Evolutionary conservation across 2,113 vertebrate genomes (phyloP).

Genomic region (Panurus biarmicus): DNA sequence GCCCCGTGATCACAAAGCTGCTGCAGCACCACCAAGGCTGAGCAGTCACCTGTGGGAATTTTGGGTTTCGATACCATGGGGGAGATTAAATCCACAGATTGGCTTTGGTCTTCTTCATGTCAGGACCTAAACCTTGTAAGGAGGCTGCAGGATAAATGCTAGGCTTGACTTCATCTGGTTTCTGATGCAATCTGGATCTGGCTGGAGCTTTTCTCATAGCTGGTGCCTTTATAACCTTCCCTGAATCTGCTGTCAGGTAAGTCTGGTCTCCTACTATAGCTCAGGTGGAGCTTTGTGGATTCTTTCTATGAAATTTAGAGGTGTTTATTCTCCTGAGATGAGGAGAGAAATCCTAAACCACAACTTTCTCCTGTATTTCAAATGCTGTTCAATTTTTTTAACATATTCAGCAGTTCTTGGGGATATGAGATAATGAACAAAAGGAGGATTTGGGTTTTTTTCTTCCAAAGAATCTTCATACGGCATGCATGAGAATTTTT

Average conservation of each 20-base stretch:
- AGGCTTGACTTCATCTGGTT: not conserved
- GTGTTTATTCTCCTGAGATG: not conserved
- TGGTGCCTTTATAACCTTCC: not conserved
- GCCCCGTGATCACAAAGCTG: fast-evolving
- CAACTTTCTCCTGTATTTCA: not conserved
- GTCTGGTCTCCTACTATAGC: not conserved
- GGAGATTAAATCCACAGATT: not conserved
- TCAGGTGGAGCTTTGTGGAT: not conserved
- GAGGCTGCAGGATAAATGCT: not conserved
- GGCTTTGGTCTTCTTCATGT: not conserved
- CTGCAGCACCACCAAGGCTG: not conserved
- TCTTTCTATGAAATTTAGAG: not conserved
- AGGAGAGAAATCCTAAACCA: fast-evolving
- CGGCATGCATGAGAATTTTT: not conserved
- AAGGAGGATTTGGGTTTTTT: not conserved
- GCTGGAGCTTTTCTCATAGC: not conserved
- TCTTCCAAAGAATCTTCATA: not conserved
- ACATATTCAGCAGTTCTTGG: not conserved
- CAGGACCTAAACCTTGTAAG: not conserved
- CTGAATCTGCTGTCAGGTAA: not conserved
- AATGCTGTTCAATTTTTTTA: not conserved
- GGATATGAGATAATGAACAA: not conserved
- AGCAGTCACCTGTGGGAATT: not conserved
- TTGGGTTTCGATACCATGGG: not conserved
- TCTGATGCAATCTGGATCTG: not conserved